phyloP scores from a whole-genome alignment of 30 jellyfish, hydroid and myxozoan species.

The Cassiopea andromeda region DNA sequence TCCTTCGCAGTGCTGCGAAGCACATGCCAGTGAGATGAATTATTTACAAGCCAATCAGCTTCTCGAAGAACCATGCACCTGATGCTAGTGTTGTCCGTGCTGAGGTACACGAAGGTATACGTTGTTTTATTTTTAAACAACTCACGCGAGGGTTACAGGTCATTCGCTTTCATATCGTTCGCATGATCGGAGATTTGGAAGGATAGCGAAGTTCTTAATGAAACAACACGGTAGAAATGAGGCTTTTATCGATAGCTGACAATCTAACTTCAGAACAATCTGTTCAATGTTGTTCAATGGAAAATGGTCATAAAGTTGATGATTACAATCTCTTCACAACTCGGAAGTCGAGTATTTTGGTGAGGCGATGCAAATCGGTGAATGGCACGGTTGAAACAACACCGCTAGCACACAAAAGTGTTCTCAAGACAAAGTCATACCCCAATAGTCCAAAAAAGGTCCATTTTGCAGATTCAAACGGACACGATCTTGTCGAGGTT shows the following conservation, averaged over 20 bases:
- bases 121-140: background rate
- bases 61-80: conserved; percentile 12
- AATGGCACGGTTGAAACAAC: conserved; percentile 52
- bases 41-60: conserved; percentile 19
- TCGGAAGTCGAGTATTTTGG: conserved; percentile 33
- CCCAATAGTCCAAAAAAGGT: conserved; percentile 74
- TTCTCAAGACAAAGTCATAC: background rate
- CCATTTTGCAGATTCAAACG: conserved; percentile 59
- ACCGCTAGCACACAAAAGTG: conserved; percentile 6
- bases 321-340: conserved; percentile 35
- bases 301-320: conserved; percentile 8
- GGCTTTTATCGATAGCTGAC: conserved; percentile 52
- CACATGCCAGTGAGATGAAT: conserved; percentile 11
- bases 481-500: conserved; percentile 55
- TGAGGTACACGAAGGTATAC: background rate
- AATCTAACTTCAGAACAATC: conserved; percentile 35
- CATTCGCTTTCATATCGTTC: background rate
- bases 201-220: conserved; percentile 4
- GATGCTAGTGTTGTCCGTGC: conserved; percentile 26
- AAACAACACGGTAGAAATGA: conserved; percentile 32
- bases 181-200: background rate
- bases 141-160: conserved; percentile 1
- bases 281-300: conserved; percentile 45
- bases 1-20: no score
- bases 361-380: conserved; percentile 59